Percentiles rank a stretch among this genome's conserved stretches.
Evolutionary conservation across 2,797 vertebrate species (phyloP).

Genomic region (Catostomus latipinnis): DNA sequence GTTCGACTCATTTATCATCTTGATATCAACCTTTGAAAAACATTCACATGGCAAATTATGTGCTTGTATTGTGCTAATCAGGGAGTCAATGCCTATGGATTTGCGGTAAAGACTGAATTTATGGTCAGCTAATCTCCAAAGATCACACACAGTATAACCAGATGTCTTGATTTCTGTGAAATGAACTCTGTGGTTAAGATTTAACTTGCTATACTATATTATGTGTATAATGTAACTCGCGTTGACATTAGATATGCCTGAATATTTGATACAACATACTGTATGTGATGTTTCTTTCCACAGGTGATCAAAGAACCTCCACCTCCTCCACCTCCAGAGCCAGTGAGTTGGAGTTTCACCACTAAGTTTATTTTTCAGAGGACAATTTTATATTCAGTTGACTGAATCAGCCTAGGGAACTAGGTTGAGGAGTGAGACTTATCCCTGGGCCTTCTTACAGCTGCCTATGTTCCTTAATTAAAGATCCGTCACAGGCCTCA

Average conservation of each 20-base stretch:
- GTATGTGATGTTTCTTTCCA: slow-evolving; percentile 40
- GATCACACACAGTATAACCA: not conserved
- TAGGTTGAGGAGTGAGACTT: too few relatives aligned
- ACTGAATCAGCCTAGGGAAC: too few relatives aligned
- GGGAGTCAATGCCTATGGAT: not conserved
- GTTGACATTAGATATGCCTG: not conserved
- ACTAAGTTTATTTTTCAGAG: too few relatives aligned
- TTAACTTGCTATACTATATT: not conserved
- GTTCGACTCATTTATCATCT: slow-evolving; percentile 37
- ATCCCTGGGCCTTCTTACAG: too few relatives aligned
- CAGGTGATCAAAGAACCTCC: slow-evolving; percentile 91
- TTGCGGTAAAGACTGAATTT: not conserved
- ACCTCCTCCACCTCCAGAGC: slow-evolving; percentile 87
- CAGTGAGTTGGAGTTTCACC: slow-evolving; percentile 77
- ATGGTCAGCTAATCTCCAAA: not conserved
- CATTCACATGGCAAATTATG: not conserved
- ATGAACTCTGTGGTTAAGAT: slow-evolving; percentile 7
- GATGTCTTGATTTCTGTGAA: slow-evolving; percentile 12
- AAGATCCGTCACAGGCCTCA: not conserved
- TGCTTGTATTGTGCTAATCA: not conserved
- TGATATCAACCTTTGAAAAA: slow-evolving; percentile 1
- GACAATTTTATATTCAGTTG: too few relatives aligned
- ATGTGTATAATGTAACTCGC: not conserved
- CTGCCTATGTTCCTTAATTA: too few relatives aligned
- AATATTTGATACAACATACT: slow-evolving; percentile 25